These are phyloP conservation scores for Sciurus vulgaris DNA, from an alignment of 2,797 vertebrate genomes.

Conservation along the genomic window DNA sequence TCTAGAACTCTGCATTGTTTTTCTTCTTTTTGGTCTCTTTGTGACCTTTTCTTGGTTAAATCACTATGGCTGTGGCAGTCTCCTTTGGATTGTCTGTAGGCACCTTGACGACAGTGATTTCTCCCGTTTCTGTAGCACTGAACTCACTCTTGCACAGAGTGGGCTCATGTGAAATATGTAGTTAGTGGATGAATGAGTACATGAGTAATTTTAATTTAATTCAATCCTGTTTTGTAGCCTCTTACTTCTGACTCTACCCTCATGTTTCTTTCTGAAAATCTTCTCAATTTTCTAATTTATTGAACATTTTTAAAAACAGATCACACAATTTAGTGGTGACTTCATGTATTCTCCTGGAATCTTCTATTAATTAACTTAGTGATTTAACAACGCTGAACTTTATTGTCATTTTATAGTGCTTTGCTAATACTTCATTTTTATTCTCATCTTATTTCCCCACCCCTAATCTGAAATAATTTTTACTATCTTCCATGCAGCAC, in stretches of 20 bases:
- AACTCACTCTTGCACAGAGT: background rate
- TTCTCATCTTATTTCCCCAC: conserved; percentile 81
- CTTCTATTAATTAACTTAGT: conserved; percentile 77
- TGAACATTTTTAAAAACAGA: conserved; percentile 49
- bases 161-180: background rate
- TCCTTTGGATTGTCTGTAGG: background rate
- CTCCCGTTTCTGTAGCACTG: background rate
- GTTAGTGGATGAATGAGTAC: background rate
- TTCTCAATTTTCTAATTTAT: conserved; percentile 45
- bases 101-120: background rate
- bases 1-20: background rate
- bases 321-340: conserved; percentile 56
- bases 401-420: conserved; percentile 77
- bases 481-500: conserved; percentile 75
- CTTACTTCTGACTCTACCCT: background rate
- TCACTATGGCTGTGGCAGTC: accelerated
- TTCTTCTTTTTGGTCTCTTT: background rate
- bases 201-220: background rate
- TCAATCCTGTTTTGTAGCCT: background rate
- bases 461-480: conserved; percentile 82
- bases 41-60: background rate
- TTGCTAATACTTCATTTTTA: conserved; percentile 75
- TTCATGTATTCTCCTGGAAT: conserved; percentile 65
- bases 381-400: conserved; percentile 83
- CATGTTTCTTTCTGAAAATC: conserved; percentile 1